Percentiles rank a stretch among this genome's conserved stretches.
Conservation (phyloP, 2,888 invertebrate species). For the Agrochola lota region DNA sequence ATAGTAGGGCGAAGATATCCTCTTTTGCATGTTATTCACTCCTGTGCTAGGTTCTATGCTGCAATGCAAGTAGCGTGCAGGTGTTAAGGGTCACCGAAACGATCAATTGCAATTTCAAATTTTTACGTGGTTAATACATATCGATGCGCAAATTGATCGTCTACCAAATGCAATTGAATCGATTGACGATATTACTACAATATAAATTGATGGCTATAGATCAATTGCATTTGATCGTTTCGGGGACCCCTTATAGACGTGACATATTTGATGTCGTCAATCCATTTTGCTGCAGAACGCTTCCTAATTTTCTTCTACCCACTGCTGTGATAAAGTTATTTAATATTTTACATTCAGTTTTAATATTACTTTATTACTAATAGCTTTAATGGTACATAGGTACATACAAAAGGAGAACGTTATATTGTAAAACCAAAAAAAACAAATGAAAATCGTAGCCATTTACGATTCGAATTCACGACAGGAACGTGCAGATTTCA, state of each 20-base stretch:
- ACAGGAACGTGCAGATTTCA: conserved; percentile 48
- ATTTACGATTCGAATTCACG: conserved; percentile 39
- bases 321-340: not conserved
- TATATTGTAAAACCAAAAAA: conserved; percentile 3
- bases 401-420: not conserved
- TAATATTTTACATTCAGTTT: not conserved
- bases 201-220: too few relatives aligned
- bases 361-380: too few relatives aligned
- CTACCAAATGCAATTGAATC: too few relatives aligned
- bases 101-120: too few relatives aligned
- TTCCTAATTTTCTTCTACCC: not conserved
- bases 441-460: conserved; percentile 17
- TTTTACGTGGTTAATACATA: too few relatives aligned
- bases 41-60: not conserved
- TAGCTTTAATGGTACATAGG: not conserved
- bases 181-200: too few relatives aligned
- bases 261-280: conserved; percentile 6
- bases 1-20: not conserved
- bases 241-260: too few relatives aligned
- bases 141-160: too few relatives aligned
- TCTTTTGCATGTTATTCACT: conserved; percentile 10
- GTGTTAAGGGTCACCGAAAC: not conserved
- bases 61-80: not conserved
- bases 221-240: too few relatives aligned
- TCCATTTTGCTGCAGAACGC: conserved; percentile 3